Evolutionary conservation across 2,797 vertebrate genomes (phyloP), one percentile per base, ranked within the genome.

Genomic region (Philypnodon macrostomus): DNA sequence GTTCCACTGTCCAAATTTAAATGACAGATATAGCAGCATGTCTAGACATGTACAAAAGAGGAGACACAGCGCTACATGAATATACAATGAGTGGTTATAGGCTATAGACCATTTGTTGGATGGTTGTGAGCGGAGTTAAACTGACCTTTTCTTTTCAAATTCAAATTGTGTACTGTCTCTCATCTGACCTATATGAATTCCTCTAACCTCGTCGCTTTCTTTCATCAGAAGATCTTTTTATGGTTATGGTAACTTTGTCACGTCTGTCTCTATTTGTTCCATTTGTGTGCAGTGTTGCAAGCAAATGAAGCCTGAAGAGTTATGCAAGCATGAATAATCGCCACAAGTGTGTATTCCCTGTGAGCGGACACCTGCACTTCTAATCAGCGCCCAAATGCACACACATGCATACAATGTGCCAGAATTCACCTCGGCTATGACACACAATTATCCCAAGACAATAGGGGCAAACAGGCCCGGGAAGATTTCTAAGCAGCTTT

Each of bases 351-450:
- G 10, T 52, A 19, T 29, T 35, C 12, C 14, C 14, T 29, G 8
- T 18, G n/a, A 16, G 21, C 48, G 56, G 49, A 53, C 67, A 73
- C 52, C 73, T 70, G 61, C 58, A 54, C 58, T 58, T 36, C 45
- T 57, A 47, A 58, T 71, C n/a, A 37, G 35, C 58, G 46, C 29
- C 34, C 33, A 63, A 32, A 64, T 10, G 47, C 34, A 50, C 36
- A 33, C 29, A 40, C 12, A 21, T 23, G 12, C 35, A 37, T 14
- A 60, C 18, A 45, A 13, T 58, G 9, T 17, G 9, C 10, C 47
- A 18, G 37, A 41, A 66, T 7, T 6, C 35, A 39, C 7, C 46
- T 34, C 16, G 53, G 33, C 55, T 15, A 58, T 63, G 21, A 7
- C 33, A 49, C 32, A 55, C 41, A 58, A 63, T 66, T 53, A 67